phyloP scores from a whole-genome alignment of 2,113 vertebrate species.

The Tachysurus fulvidraco region DNA sequence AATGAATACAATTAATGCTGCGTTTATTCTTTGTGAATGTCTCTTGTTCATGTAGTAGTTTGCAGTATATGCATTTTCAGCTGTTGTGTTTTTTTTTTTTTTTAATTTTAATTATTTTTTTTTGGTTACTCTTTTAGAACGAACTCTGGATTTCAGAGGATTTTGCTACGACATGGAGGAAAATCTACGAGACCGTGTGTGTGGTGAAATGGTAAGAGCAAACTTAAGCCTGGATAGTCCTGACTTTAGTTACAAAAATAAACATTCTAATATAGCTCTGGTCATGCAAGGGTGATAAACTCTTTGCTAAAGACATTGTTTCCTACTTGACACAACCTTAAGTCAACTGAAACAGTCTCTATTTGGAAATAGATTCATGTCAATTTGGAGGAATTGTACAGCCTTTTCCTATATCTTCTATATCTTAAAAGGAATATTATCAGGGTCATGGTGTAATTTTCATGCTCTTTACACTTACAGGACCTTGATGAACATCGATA shows the following conservation, averaged over 20 bases:
- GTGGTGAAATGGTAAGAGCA: constrained; percentile 87
- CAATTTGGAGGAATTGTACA: background rate
- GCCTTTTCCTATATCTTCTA: background rate
- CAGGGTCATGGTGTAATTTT: background rate
- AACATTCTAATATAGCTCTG: constrained; percentile 35
- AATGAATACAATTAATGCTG: background rate
- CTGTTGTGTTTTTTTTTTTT: background rate
- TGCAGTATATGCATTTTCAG: background rate
- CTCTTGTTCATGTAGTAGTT: background rate
- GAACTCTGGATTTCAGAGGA: constrained; percentile 87
- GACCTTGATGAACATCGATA: background rate
- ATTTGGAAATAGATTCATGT: constrained; percentile 14
- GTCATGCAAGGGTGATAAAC: constrained; percentile 26
- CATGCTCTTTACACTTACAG: background rate
- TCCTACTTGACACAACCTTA: constrained; percentile 29
- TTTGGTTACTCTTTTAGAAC: constrained; percentile 70
- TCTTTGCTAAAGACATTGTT: constrained; percentile 40
- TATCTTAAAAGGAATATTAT: background rate
- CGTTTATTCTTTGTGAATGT: background rate
- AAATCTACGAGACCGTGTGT: constrained; percentile 83
- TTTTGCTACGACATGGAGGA: constrained; percentile 82
- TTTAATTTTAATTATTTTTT: background rate
- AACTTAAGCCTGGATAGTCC: constrained; percentile 3
- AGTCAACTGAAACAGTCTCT: background rate
- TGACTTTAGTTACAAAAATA: constrained; percentile 12